Percentiles rank a stretch among this genome's conserved stretches.
Evolutionary conservation across 2,888 invertebrate species (phyloP).

Genomic region (Dasypolia templi): DNA sequence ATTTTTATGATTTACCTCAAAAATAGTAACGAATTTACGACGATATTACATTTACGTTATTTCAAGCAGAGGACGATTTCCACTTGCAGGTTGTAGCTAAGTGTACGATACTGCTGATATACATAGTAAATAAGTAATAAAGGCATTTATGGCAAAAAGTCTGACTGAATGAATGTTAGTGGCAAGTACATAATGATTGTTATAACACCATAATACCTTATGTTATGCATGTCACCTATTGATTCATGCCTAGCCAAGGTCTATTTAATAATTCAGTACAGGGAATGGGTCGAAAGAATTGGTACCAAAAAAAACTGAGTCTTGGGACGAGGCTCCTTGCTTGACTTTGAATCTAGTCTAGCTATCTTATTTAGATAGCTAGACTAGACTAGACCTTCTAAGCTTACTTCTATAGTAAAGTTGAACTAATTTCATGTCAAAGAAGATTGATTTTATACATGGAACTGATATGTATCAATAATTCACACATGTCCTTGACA

Average conservation of each 20-base stretch:
- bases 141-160: slow-evolving; percentile 1
- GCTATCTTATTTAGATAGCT: not conserved
- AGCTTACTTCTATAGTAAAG: no score
- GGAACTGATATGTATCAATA: not conserved
- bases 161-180: not conserved
- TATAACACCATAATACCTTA: not conserved
- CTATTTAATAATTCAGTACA: slow-evolving; percentile 1
- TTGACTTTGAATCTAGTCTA: not conserved
- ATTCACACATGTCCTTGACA: slow-evolving; percentile 12
- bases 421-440: not conserved
- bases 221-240: not conserved
- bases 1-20: not conserved
- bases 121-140: no score
- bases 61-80: slow-evolving; percentile 13
- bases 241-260: slow-evolving; percentile 19
- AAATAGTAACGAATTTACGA: no score
- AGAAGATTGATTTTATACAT: not conserved
- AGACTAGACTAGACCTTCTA: no score
- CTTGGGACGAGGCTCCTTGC: not conserved
- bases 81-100: not conserved
- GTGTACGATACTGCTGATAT: slow-evolving; percentile 4
- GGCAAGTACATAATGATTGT: slow-evolving; percentile 4
- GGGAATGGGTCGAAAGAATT: not conserved
- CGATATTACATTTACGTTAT: no score
- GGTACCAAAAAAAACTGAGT: not conserved